Conservation (phyloP, 1,140 invertebrate species). For the Drosophila athabasca region DNA sequence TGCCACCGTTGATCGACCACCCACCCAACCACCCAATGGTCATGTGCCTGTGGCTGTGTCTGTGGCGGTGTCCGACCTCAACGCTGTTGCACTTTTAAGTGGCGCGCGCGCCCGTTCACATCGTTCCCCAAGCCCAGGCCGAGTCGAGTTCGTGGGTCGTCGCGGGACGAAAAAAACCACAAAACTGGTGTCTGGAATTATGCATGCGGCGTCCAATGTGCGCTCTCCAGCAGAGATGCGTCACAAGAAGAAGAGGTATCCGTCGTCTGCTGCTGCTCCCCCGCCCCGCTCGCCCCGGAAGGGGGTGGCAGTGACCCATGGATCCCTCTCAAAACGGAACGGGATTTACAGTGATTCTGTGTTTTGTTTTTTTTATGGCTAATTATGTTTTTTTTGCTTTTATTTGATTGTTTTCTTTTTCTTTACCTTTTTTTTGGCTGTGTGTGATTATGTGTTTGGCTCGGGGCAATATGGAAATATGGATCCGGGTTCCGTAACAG, state of each 20-base stretch:
- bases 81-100: constrained; percentile 53
- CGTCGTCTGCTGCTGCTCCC: neutral
- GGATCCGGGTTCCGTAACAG: constrained; percentile 34
- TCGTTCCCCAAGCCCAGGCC: constrained; percentile 27
- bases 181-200: constrained; percentile 77
- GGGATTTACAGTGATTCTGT: neutral
- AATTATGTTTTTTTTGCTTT: constrained; percentile 18
- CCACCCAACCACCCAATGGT: constrained; percentile 2
- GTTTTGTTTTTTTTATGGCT: neutral
- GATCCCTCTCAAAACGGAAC: neutral
- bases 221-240: constrained; percentile 81
- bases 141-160: constrained; percentile 29
- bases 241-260: constrained; percentile 82
- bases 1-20: neutral
- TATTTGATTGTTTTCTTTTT: constrained; percentile 19
- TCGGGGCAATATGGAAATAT: neutral
- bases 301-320: neutral
- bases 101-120: constrained; percentile 68
- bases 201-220: constrained; percentile 72
- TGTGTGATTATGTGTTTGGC: constrained; percentile 28
- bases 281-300: too few species aligned
- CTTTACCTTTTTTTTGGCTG: constrained; percentile 18
- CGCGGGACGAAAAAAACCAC: constrained; percentile 42
- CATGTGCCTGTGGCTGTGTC: constrained; percentile 1
- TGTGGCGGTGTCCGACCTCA: constrained; percentile 15